Evolutionary conservation across 2,888 invertebrate species (phyloP), one percentile per base, ranked within the genome.

Genomic region (Ashinkailepas kermadecensis): DNA sequence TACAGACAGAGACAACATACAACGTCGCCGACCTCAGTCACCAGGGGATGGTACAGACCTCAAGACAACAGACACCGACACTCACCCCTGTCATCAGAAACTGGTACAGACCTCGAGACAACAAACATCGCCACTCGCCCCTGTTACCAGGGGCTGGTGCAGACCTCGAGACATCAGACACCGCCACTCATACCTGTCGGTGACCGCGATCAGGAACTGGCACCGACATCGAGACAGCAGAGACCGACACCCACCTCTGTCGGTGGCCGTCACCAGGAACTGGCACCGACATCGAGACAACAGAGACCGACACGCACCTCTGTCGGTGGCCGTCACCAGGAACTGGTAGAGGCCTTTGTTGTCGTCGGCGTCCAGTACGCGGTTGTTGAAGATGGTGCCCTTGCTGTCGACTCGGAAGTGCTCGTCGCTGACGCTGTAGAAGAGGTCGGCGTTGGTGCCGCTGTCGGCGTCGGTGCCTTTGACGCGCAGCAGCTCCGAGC

Each of bases 271-370:
- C 54, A 98, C 96, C 58, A 91, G 91, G 86, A 98, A 96, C 87
- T 98, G 96, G 86, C 97, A 97, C 88, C 96, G 97, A 39, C 39
- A 39, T 39, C 39, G 39, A 39, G 39, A 39, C 39, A 39, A 39
- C 39, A 39, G 39, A 39, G 39, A 39, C 39, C 39, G 39, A 10
- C 65, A 54, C 82, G 82, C 85, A 90, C 90, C 98, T 88, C 95
- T 95, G 87, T 98, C 98, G 87, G 94, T 95, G 13, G 97, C 97
- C 6, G 95, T 95, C 54, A 98, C 96, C 59, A 91, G 91, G 86
- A 98, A 96, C 87, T 98, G 96, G 86, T 97, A 97, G 88, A 97
- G 97, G 78, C 96, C 96, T 87, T 96, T 96, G 87, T 97, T 96
- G 87, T 97, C 96, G 87, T 97, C 97, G 11, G 97, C 97, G 86